A percentile compares a stretch with the other conserved stretches of the same genome.
phyloP scores from a whole-genome alignment of 2,113 vertebrate genomes.

The Ovis aries region DNA sequence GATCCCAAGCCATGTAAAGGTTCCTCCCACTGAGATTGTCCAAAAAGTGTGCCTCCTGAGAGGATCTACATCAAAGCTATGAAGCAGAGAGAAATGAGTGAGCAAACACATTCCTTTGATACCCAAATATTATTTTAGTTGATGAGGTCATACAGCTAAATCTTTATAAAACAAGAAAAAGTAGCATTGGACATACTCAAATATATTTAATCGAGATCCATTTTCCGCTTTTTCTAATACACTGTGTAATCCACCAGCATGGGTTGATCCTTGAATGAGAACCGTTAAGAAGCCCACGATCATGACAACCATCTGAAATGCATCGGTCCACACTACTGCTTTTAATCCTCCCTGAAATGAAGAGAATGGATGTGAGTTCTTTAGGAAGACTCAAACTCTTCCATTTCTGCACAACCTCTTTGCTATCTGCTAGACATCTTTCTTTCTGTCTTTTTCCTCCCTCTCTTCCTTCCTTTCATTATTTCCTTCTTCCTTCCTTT shows the following conservation, averaged over 20 bases:
- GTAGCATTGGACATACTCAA: conserved; percentile 80
- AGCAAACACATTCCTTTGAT: neutral
- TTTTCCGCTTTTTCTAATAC: conserved; percentile 80
- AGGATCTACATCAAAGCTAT: conserved; percentile 83
- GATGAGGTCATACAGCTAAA: neutral
- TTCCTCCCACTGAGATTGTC: conserved; percentile 87
- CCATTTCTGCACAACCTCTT: neutral
- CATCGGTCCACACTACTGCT: conserved; percentile 91
- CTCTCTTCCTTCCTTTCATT: neutral
- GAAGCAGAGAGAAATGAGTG: neutral
- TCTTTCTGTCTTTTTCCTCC: neutral
- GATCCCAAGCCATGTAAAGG: conserved; percentile 90
- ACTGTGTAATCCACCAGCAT: conserved; percentile 73
- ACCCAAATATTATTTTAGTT: neutral
- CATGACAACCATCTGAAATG: conserved; percentile 90
- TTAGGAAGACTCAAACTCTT: neutral
- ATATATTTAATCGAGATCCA: conserved; percentile 81
- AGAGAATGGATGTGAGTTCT: conserved; percentile 46
- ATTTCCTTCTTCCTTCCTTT: neutral
- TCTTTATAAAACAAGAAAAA: neutral
- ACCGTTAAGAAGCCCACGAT: conserved; percentile 84
- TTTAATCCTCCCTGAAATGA: conserved; percentile 84
- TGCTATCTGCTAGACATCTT: neutral
- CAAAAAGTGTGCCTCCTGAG: conserved; percentile 89
- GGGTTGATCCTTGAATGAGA: conserved; percentile 82